phyloP scores from a whole-genome alignment of 2,888 invertebrate species.

The Xestia rhomboidea region DNA sequence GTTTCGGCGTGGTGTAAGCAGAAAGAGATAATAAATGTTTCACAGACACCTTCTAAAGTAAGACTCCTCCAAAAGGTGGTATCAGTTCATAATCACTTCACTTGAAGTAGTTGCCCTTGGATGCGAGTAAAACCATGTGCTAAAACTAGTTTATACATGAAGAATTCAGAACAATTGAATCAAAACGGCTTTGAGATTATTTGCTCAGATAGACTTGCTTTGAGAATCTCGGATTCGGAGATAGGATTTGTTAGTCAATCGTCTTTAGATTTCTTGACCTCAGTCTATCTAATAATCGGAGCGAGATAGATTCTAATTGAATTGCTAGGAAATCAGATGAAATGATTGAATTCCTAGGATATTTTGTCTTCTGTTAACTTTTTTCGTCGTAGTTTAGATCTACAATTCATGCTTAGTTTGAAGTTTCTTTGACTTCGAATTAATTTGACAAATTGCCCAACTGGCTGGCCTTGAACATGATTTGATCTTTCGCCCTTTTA shows the following conservation, averaged over 20 bases:
- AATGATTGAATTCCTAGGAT: conserved; percentile 19
- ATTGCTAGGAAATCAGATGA: conserved; percentile 26
- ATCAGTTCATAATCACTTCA: background rate
- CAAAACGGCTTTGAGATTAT: conserved; percentile 42
- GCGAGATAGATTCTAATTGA: conserved; percentile 38
- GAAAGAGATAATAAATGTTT: background rate
- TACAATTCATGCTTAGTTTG: background rate
- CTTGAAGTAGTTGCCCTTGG: background rate
- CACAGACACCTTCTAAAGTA: background rate
- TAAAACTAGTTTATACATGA: background rate
- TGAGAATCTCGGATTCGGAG: conserved; percentile 5
- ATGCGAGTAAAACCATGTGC: background rate
- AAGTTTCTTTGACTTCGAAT: conserved; percentile 7
- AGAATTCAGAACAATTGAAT: conserved; percentile 18
- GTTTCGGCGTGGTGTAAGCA: background rate
- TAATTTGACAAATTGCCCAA: conserved; percentile 4
- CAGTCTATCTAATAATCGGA: background rate
- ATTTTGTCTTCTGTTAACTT: background rate
- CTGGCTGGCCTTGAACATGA: background rate
- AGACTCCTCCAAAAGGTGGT: background rate
- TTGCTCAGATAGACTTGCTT: conserved; percentile 12
- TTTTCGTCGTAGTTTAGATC: background rate
- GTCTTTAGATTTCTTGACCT: conserved; percentile 18
- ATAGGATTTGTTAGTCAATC: conserved; percentile 20
- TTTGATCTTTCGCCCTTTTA: conserved; percentile 1